Evolutionary conservation across 1,140 invertebrate species (phyloP).

Genomic region (Holotrichia oblita): DNA sequence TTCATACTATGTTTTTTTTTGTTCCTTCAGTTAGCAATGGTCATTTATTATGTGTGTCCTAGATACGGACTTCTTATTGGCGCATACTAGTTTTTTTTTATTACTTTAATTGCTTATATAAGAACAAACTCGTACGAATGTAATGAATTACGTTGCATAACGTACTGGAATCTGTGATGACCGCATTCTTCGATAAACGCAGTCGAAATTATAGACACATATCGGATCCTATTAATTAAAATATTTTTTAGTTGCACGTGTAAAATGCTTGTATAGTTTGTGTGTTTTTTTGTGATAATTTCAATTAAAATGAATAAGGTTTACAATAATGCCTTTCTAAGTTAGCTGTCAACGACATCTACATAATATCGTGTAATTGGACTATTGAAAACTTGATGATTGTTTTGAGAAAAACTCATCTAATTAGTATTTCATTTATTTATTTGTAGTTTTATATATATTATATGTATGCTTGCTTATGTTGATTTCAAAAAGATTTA

Average conservation of each 20-base stretch:
- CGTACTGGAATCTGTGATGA: conserved; percentile 9
- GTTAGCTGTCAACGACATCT: too few species aligned
- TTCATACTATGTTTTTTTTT: not conserved
- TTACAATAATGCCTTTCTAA: too few species aligned
- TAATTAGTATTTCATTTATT: too few species aligned
- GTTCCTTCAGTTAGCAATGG: not conserved
- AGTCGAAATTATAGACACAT: not conserved
- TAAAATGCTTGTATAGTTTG: too few species aligned
- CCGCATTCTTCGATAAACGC: conserved; percentile 25
- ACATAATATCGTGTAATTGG: too few species aligned
- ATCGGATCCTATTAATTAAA: conserved; percentile 13
- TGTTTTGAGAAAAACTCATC: too few species aligned
- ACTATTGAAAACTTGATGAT: too few species aligned
- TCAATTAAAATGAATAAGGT: too few species aligned
- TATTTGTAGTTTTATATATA: too few species aligned
- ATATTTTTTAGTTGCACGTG: not conserved
- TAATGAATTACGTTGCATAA: conserved; percentile 32
- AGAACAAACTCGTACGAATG: conserved; percentile 20
- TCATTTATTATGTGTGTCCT: conserved; percentile 22
- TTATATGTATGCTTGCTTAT: too few species aligned
- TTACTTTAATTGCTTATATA: conserved; percentile 29
- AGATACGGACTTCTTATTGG: conserved; percentile 23
- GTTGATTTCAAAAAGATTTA: too few species aligned
- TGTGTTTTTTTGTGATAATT: too few species aligned
- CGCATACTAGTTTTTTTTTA: conserved; percentile 33